Evolutionary conservation across 2,888 invertebrate genomes (phyloP).

Genomic region (Drosophila phalerata): DNA sequence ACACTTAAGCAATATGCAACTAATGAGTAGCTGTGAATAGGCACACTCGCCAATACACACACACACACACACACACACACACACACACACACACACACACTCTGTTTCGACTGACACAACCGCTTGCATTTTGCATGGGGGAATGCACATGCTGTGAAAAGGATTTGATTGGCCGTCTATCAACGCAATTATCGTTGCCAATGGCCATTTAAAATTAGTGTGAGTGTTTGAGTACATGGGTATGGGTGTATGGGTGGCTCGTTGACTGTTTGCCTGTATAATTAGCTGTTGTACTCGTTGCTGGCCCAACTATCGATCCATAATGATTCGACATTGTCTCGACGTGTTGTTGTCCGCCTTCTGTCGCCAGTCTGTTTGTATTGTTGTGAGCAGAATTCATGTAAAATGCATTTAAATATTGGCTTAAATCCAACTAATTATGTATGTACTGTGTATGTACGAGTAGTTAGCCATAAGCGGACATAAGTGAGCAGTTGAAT

Average conservation of each 20-base stretch:
- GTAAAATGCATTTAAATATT: slow-evolving; percentile 34
- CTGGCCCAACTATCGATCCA: slow-evolving; percentile 42
- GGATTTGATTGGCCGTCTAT: slow-evolving; percentile 53
- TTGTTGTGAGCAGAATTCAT: slow-evolving; percentile 7
- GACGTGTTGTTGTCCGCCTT: slow-evolving; percentile 8
- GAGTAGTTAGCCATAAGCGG: slow-evolving; percentile 28
- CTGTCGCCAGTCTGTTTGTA: slow-evolving; percentile 1
- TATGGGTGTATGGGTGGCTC: background rate
- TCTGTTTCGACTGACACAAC: slow-evolving; percentile 17
- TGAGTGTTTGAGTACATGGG: background rate
- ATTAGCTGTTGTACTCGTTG: slow-evolving; percentile 35
- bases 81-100: background rate
- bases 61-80: background rate
- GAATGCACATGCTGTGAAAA: slow-evolving; percentile 39
- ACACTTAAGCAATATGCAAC: slow-evolving; percentile 5
- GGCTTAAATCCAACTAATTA: slow-evolving; percentile 58
- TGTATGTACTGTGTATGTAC: background rate
- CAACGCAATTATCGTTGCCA: slow-evolving; percentile 47
- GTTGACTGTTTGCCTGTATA: slow-evolving; percentile 24
- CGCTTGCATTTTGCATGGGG: slow-evolving; percentile 42
- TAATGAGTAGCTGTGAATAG: slow-evolving; percentile 28
- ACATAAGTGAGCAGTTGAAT: slow-evolving; percentile 7
- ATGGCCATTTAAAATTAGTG: slow-evolving; percentile 32
- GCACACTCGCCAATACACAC: slow-evolving; percentile 3
- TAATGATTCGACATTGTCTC: slow-evolving; percentile 26